Conservation (phyloP, 2,113 vertebrate species). For the Pipa parva region DNA sequence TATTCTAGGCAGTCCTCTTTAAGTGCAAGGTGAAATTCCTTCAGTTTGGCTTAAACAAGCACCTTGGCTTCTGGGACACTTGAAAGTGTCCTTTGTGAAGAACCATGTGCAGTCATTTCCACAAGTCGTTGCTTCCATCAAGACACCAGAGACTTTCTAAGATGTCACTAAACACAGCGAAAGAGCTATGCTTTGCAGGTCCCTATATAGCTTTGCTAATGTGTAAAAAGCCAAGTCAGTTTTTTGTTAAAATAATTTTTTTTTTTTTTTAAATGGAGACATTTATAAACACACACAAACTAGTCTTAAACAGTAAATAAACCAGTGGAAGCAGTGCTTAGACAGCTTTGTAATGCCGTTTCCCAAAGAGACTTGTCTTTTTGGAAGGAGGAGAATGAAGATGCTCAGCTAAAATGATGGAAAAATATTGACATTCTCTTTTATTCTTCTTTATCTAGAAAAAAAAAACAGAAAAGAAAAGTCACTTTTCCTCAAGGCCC, state of each 20-base stretch:
- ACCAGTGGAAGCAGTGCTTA: conserved; percentile 55
- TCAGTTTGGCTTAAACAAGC: conserved; percentile 20
- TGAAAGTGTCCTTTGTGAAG: conserved; percentile 5
- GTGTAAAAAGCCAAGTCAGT: conserved; percentile 46
- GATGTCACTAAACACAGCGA: conserved; percentile 39
- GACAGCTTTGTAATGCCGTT: conserved; percentile 55
- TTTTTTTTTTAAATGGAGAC: conserved; percentile 33
- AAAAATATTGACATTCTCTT: conserved; percentile 66
- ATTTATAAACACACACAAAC: conserved; percentile 36
- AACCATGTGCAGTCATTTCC: conserved; percentile 18
- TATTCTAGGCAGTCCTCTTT: conserved; percentile 18
- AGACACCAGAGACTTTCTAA: conserved; percentile 44
- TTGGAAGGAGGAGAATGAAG: conserved; percentile 64
- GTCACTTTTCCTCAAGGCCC: conserved; percentile 54
- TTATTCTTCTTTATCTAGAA: conserved; percentile 78
- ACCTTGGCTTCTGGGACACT: conserved; percentile 4
- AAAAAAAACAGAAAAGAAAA: conserved; percentile 62
- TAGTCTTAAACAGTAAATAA: conserved; percentile 48
- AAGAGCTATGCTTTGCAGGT: conserved; percentile 37
- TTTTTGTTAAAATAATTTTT: conserved; percentile 28
- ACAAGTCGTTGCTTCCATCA: conserved; percentile 17
- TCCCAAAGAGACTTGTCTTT: conserved; percentile 62
- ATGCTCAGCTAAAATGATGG: conserved; percentile 68
- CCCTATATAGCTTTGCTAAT: conserved; percentile 44
- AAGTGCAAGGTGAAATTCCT: conserved; percentile 12